Base-by-base conservation (phyloP, 2,113 vertebrate genomes). In the Hucho hucho region DNA sequence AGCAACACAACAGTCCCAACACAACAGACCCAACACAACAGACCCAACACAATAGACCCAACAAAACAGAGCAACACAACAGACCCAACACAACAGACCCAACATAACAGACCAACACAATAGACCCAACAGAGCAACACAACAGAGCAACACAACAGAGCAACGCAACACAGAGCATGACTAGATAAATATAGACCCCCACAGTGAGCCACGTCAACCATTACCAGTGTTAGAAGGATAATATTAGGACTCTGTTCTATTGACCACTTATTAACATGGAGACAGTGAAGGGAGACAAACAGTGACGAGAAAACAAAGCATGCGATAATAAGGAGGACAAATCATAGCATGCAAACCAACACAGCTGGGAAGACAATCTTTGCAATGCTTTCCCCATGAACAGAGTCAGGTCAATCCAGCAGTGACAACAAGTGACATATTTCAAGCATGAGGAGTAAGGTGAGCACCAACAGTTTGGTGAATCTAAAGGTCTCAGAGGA, bases 361-460 rank as follows among this genome's bases (percentile, higher is more conserved):
- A 43, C 82, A 87, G 85, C 91, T 90, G 49, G 4, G 49, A 53
- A 73, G 69, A 89, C 81, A 87, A 79, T 91, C 91, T 95, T 93
- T 94, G 93, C 89, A 92, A 93, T 93, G 91, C 84, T 92, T 89
- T 76, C 79, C 83, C 72, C 53, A 16, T 26, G 65, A 58, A 80
- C 81, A 73, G 68, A 63, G 74, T 80, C 76, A 28, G 67, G 65
- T 71, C 70, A 49, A 79, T 75, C 68, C 28, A 64, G 73, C 25
- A 14, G 72, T 64, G 67, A 58, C 66, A 14, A 12, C 6, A 72
- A 61, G 89, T 92, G 92, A 94, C 89, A 93, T 61, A 95, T 91
- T 92, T 94, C 90, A 94, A 94, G 94, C 93, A 94, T 94, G 93
- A 96, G 95, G 92, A 95, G 94, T 90, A 76, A 81, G 26, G 80